Conservation (phyloP, 2,888 invertebrate genomes). For the Thyatira batis region DNA sequence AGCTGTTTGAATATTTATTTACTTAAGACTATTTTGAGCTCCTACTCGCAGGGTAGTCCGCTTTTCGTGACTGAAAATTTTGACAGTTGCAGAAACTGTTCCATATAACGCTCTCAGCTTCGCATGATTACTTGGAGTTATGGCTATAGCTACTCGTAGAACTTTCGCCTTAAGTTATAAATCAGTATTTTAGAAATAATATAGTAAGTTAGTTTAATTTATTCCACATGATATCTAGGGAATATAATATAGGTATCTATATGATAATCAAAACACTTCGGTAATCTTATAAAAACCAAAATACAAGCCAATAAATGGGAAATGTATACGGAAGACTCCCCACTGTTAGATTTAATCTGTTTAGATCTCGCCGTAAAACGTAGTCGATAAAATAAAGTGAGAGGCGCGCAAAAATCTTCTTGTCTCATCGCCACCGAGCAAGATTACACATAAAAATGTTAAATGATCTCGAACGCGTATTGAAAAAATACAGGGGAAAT, state of each 20-base stretch:
- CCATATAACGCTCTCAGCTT: no score
- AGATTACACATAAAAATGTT: conserved; percentile 83
- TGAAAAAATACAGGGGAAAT: conserved; percentile 77
- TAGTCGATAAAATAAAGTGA: conserved; percentile 77
- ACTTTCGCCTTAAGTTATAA: no score
- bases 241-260: conserved; percentile 18
- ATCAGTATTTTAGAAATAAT: no score
- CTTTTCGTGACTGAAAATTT: neutral
- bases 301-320: conserved; percentile 63
- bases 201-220: no score
- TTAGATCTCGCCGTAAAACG: conserved; percentile 73
- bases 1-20: conserved; percentile 11
- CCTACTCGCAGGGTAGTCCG: no score
- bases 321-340: conserved; percentile 54
- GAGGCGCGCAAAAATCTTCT: conserved; percentile 71
- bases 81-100: no score
- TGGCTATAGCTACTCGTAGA: no score
- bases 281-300: conserved; percentile 51
- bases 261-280: conserved; percentile 9
- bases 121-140: no score
- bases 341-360: conserved; percentile 77
- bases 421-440: conserved; percentile 74
- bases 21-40: no score
- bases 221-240: no score
- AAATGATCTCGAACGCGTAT: conserved; percentile 80